Conservation (phyloP, 2,113 vertebrate genomes). For the Pelmatolapia mariae region DNA sequence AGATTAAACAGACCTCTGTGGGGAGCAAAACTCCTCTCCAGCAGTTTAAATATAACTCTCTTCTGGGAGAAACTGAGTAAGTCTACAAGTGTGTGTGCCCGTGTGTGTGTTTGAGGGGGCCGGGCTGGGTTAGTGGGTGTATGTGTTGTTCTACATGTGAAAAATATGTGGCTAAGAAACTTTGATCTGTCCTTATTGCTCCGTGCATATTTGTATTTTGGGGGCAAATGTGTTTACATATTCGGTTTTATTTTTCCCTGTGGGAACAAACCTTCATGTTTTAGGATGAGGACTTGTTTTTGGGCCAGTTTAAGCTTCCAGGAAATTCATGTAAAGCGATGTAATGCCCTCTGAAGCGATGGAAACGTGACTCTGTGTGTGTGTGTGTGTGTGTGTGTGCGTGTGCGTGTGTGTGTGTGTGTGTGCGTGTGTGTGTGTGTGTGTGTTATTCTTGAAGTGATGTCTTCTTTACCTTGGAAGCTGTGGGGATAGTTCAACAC, state of each 20-base stretch:
- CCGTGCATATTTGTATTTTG: neutral
- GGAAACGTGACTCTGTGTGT: neutral
- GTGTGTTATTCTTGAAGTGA: neutral
- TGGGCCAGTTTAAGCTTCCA: neutral
- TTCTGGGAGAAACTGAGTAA: constrained; percentile 48
- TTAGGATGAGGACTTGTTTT: neutral
- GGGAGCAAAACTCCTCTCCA: constrained; percentile 57
- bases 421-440: neutral
- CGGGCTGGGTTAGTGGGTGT: neutral
- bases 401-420: no score
- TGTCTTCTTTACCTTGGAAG: constrained; percentile 52
- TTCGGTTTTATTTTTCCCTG: neutral
- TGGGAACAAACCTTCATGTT: neutral
- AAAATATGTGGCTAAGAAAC: constrained; percentile 9
- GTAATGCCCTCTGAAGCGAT: neutral
- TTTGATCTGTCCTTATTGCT: neutral
- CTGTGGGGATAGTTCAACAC: constrained; percentile 31
- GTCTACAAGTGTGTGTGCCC: neutral
- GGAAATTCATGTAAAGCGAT: neutral
- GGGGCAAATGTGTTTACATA: neutral
- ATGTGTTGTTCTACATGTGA: neutral
- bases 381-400: neutral
- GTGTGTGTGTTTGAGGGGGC: neutral
- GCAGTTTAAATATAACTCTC: constrained; percentile 69
- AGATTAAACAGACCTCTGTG: constrained; percentile 69